These are phyloP conservation scores for Dasyprocta punctata DNA, from an alignment of 2,113 vertebrate species.

Conservation along the genomic window DNA sequence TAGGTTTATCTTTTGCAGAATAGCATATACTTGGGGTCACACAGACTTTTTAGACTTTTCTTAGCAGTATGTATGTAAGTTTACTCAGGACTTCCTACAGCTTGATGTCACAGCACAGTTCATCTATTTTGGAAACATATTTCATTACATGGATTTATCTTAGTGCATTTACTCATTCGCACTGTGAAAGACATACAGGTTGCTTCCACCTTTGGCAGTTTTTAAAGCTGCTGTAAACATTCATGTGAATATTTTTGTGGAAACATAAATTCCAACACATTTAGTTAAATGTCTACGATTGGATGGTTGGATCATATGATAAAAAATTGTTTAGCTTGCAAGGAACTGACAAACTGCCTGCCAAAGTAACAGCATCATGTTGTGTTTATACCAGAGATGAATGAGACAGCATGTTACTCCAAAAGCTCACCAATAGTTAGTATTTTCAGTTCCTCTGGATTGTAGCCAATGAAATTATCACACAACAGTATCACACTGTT, in stretches of 20 bases:
- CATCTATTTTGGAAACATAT: neutral
- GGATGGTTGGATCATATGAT: neutral
- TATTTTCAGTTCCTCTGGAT: neutral
- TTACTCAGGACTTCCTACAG: neutral
- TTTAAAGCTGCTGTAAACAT: neutral
- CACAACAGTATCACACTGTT: neutral
- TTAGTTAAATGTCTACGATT: neutral
- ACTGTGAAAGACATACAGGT: neutral
- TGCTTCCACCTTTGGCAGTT: neutral
- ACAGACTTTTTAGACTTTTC: neutral
- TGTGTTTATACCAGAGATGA: neutral
- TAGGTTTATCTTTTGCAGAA: neutral
- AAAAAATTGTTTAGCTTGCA: neutral
- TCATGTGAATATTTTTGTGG: neutral
- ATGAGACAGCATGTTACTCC: neutral
- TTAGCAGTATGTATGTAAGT: neutral
- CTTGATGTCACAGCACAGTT: neutral
- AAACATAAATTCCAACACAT: neutral
- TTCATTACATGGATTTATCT: neutral
- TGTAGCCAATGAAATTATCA: neutral
- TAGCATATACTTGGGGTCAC: neutral
- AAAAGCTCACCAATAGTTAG: neutral
- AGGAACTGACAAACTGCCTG: neutral
- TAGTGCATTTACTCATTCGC: neutral
- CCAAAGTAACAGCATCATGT: neutral